These are phyloP conservation scores for Trichonephila clavata DNA, from an alignment of 1,140 invertebrate genomes.

Conservation along the genomic window DNA sequence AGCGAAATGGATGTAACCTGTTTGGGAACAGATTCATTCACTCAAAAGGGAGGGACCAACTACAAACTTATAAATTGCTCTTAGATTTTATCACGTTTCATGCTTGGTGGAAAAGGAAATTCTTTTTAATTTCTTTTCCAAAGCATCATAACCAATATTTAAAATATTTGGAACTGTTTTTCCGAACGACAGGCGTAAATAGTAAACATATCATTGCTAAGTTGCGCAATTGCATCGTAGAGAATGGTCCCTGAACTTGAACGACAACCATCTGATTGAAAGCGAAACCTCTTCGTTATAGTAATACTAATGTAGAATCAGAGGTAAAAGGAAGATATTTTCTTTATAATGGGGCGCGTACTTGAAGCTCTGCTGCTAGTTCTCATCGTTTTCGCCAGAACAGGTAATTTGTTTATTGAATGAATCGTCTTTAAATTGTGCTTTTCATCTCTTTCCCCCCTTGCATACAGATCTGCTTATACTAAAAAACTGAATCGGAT, in stretches of 20 bases:
- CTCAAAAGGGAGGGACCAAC: not conserved
- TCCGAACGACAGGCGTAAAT: no score
- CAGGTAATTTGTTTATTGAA: constrained; percentile 42
- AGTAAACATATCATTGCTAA: no score
- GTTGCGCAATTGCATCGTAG: not conserved
- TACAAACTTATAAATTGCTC: not conserved
- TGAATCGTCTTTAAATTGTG: constrained; percentile 5
- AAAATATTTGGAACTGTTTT: not conserved
- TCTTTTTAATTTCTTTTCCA: not conserved
- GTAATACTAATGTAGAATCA: constrained; percentile 9
- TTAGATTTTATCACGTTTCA: not conserved
- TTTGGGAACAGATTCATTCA: constrained; percentile 38
- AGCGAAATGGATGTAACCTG: constrained; percentile 16
- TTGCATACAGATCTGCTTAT: not conserved
- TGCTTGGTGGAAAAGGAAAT: not conserved
- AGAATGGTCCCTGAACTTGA: not conserved
- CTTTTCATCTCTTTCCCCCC: not conserved
- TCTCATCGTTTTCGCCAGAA: constrained; percentile 28
- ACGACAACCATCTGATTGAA: not conserved
- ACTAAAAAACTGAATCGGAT: no score
- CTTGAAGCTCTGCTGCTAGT: not conserved
- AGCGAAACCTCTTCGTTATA: not conserved
- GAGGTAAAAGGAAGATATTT: constrained; percentile 12
- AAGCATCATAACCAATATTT: not conserved
- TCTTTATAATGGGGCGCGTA: constrained; percentile 16